Conservation (phyloP, 2,888 invertebrate species). For the Drosophila nr. perissopoda region DNA sequence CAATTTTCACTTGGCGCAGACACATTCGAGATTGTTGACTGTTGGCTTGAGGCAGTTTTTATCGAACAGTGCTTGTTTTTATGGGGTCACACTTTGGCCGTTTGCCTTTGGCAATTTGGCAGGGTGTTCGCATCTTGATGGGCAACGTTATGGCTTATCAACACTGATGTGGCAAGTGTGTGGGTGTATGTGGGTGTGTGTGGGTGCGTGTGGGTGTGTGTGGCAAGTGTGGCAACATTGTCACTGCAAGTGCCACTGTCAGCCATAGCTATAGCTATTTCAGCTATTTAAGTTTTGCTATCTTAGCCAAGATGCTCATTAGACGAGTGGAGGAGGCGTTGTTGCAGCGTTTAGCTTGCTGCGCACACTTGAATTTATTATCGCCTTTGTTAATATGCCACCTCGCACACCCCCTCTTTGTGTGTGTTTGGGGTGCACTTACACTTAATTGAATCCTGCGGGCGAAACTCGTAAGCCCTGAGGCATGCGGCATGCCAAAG, state of each 20-base stretch:
- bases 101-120: constrained; percentile 19
- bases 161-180: constrained; percentile 8
- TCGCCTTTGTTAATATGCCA: constrained; percentile 43
- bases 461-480: constrained; percentile 61
- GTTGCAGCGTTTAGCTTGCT: constrained; percentile 37
- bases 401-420: not conserved
- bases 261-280: constrained; percentile 5
- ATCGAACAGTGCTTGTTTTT: constrained; percentile 5
- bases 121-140: constrained; percentile 26
- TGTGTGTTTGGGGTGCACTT: constrained; percentile 54
- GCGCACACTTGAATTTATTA: constrained; percentile 49
- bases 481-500: constrained; percentile 73
- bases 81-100: not conserved
- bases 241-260: constrained; percentile 32
- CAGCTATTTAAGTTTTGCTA: constrained; percentile 43
- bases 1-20: not conserved
- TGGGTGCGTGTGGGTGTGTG: not conserved
- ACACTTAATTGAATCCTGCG: constrained; percentile 80
- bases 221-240: constrained; percentile 27
- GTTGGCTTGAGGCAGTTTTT: constrained; percentile 1
- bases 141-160: constrained; percentile 28
- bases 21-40: not conserved
- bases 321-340: constrained; percentile 21
- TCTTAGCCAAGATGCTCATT: constrained; percentile 53
- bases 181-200: too few relatives aligned